These are phyloP conservation scores for Columba janthina DNA, from an alignment of 2,113 vertebrate genomes.

Conservation along the genomic window DNA sequence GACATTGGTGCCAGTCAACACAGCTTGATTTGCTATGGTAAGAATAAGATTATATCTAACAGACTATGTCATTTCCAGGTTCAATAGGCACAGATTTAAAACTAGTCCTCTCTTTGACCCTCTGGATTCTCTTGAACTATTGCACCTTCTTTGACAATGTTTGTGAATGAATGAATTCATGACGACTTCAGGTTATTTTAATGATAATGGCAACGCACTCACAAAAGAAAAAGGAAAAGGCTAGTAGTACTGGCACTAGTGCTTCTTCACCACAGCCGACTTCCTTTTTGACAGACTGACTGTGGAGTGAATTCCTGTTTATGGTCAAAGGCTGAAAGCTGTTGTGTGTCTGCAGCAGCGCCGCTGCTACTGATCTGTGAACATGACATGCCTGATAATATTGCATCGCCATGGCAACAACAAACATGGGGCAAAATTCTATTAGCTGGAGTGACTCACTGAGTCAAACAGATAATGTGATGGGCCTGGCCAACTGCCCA, in stretches of 20 bases:
- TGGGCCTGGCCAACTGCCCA: slow-evolving; percentile 77
- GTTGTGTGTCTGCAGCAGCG: slow-evolving; percentile 76
- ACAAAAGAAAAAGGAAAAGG: slow-evolving; percentile 79
- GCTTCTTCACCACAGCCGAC: slow-evolving; percentile 76
- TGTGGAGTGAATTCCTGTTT: slow-evolving; percentile 80
- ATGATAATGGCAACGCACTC: slow-evolving; percentile 83
- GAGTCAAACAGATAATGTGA: slow-evolving; percentile 86
- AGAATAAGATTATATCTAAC: slow-evolving; percentile 84
- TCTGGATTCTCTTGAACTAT: slow-evolving; percentile 84
- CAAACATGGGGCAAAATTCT: slow-evolving; percentile 87
- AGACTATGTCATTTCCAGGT: slow-evolving; percentile 84
- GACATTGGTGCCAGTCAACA: slow-evolving; percentile 80
- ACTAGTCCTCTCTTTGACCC: slow-evolving; percentile 81
- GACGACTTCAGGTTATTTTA: slow-evolving; percentile 86
- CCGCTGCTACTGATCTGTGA: slow-evolving; percentile 84
- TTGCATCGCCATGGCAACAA: slow-evolving; percentile 86
- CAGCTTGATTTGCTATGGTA: slow-evolving; percentile 85
- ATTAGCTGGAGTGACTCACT: slow-evolving; percentile 83
- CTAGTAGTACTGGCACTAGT: slow-evolving; percentile 63
- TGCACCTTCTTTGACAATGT: slow-evolving; percentile 87
- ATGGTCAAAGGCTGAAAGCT: slow-evolving; percentile 83
- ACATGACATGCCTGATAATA: slow-evolving; percentile 88
- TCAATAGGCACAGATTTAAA: slow-evolving; percentile 85
- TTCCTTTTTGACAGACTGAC: slow-evolving; percentile 84
- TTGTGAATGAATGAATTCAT: slow-evolving; percentile 91